Conservation (phyloP, 2,113 vertebrate species). For the Zosterops pallidus region DNA sequence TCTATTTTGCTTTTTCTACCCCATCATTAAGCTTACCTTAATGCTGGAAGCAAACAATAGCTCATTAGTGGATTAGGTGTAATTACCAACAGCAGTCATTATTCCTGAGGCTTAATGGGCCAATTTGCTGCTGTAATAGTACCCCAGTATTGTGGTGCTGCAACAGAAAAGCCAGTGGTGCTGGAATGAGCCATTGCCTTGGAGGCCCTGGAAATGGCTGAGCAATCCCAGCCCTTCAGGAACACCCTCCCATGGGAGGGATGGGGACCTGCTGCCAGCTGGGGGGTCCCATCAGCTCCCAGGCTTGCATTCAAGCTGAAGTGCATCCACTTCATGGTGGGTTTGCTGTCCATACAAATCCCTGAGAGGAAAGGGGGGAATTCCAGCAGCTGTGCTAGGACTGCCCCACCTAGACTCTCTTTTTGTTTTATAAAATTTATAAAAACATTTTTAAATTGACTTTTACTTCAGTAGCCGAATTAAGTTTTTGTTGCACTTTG, state of each 20-base stretch:
- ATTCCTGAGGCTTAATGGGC: conserved; percentile 75
- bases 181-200: conserved; percentile 34
- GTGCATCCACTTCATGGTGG: fast-evolving
- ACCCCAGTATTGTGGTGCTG: conserved; percentile 66
- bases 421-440: not conserved
- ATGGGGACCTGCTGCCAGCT: not conserved
- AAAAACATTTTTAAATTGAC: not conserved
- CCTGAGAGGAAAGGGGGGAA: fast-evolving
- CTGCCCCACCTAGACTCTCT: not conserved
- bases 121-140: conserved; percentile 81
- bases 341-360: fast-evolving
- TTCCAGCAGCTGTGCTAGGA: not conserved
- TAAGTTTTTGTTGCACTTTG: not conserved
- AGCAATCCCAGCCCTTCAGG: not conserved
- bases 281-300: not conserved
- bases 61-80: conserved; percentile 85
- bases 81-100: conserved; percentile 81
- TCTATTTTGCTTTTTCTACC: conserved; percentile 63
- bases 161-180: conserved; percentile 26
- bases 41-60: conserved; percentile 84
- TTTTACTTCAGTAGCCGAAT: not conserved
- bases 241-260: not conserved
- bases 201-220: not conserved
- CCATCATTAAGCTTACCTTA: conserved; percentile 79
- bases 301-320: not conserved